Conservation (phyloP, 2,797 vertebrate species). For the Chrysocyon brachyurus region DNA sequence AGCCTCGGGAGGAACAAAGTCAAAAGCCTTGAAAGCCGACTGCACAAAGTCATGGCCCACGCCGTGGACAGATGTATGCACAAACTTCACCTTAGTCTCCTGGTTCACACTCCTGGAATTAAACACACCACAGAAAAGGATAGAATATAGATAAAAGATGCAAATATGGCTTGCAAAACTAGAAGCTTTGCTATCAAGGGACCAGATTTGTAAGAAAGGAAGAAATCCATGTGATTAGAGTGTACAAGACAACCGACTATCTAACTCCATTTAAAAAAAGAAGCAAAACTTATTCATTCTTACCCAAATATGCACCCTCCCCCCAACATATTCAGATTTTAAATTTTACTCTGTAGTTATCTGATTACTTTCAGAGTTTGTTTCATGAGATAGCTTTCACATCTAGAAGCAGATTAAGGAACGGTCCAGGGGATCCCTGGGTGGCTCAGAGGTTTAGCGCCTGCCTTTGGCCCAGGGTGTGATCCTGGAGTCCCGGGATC, state of each 20-base stretch:
- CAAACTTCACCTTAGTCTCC: conserved; percentile 94
- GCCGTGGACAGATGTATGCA: conserved; percentile 98
- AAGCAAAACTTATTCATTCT: background rate
- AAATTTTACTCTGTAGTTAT: background rate
- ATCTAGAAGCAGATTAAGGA: too few species aligned
- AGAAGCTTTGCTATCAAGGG: background rate
- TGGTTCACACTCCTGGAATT: conserved; percentile 94
- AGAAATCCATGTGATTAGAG: background rate
- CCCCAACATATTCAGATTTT: background rate
- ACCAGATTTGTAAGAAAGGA: background rate
- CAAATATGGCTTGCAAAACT: background rate
- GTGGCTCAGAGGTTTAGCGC: too few species aligned
- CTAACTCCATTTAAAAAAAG: background rate
- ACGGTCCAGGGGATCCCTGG: background rate
- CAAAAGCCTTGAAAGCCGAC: conserved; percentile 95
- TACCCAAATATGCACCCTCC: background rate
- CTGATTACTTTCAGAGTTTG: background rate
- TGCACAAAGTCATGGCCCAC: conserved; percentile 97
- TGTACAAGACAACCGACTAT: background rate
- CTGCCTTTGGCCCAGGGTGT: too few species aligned
- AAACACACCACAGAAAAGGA: conserved; percentile 41
- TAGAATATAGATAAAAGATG: background rate
- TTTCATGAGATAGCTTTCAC: background rate
- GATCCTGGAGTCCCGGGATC: too few species aligned
- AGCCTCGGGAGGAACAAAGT: conserved; percentile 93